Conservation (phyloP, 2,888 invertebrate species). For the Sarcophaga rosellei region DNA sequence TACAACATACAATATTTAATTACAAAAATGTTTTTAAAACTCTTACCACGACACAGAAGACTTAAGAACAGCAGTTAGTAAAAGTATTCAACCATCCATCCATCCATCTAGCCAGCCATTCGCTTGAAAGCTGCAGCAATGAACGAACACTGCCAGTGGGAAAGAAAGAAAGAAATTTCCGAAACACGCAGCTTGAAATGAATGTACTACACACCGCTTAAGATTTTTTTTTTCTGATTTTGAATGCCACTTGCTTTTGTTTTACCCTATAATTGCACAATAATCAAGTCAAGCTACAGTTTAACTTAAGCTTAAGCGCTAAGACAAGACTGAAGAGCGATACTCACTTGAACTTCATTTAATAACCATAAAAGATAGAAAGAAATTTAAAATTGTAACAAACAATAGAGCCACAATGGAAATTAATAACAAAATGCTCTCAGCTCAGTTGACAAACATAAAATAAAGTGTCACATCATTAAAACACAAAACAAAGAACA, state of each 20-base stretch:
- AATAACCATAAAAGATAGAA: slow-evolving; percentile 40
- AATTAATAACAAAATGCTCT: slow-evolving; percentile 7
- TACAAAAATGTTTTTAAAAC: slow-evolving; percentile 11
- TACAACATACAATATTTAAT: not conserved
- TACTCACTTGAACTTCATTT: slow-evolving; percentile 53
- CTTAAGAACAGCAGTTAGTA: slow-evolving; percentile 47
- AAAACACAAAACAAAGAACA: not conserved
- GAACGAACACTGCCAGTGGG: slow-evolving; percentile 2
- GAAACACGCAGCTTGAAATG: slow-evolving; percentile 9
- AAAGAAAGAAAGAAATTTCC: no score
- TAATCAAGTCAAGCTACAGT: slow-evolving; percentile 38
- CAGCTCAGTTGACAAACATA: slow-evolving; percentile 21
- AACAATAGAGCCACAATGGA: not conserved
- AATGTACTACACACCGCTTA: not conserved
- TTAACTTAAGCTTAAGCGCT: slow-evolving; percentile 5
- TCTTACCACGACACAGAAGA: slow-evolving; percentile 41
- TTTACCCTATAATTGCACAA: slow-evolving; percentile 49
- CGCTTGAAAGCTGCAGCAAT: slow-evolving; percentile 7
- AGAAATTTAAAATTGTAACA: slow-evolving; percentile 26
- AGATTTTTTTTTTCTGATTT: slow-evolving; percentile 30
- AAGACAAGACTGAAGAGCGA: not conserved
- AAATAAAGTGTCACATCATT: slow-evolving; percentile 56
- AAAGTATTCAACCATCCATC: not conserved
- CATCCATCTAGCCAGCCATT: not conserved
- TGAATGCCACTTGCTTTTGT: slow-evolving; percentile 51